Evolutionary conservation across 2,888 invertebrate genomes (phyloP).

Genomic region (Eupithecia pulchellata): DNA sequence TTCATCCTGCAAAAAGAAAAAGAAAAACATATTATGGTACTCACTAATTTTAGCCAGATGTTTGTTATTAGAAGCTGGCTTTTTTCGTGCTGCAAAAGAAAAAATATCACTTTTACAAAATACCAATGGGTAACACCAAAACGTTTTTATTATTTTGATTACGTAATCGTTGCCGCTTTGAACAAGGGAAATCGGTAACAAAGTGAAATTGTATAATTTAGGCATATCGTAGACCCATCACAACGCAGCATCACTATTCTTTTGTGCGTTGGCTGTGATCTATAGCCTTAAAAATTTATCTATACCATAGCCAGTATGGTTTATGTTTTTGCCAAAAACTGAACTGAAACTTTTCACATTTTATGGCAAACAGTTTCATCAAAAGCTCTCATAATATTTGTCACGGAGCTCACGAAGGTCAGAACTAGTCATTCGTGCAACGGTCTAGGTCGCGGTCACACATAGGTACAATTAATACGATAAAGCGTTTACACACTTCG

Average conservation of each 20-base stretch:
- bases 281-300: neutral
- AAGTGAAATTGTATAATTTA: conserved; percentile 30
- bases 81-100: conserved; percentile 94
- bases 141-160: neutral
- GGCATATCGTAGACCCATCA: conserved; percentile 15
- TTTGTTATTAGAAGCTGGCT: conserved; percentile 98
- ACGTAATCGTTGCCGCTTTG: conserved; percentile 9
- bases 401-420: conserved; percentile 3
- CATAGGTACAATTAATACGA: conserved; percentile 3
- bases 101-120: conserved; percentile 15
- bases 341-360: neutral
- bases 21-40: conserved; percentile 66
- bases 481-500: neutral
- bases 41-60: conserved; percentile 98
- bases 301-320: neutral
- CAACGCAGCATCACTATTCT: conserved; percentile 17
- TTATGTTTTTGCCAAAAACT: neutral
- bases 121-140: neutral
- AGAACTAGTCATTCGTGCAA: conserved; percentile 2
- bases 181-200: conserved; percentile 26
- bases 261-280: conserved; percentile 5
- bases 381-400: conserved; percentile 4
- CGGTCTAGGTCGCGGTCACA: conserved; percentile 25
- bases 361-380: conserved; percentile 1
- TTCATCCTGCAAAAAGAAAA: conserved; percentile 91